phyloP scores from a whole-genome alignment of 2,797 vertebrate species.

The Bradypus variegatus region DNA sequence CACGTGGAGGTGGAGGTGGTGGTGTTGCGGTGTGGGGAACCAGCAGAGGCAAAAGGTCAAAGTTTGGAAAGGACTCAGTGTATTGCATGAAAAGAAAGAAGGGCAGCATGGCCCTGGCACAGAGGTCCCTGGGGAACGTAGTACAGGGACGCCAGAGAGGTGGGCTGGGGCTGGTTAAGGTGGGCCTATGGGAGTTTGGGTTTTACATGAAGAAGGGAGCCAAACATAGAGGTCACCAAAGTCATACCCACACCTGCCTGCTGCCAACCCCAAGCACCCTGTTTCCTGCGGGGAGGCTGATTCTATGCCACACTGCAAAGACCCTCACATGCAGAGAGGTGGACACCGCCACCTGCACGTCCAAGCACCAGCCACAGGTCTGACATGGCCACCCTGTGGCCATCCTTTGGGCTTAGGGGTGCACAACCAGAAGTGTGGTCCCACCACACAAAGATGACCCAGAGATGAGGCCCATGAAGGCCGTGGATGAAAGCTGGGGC shows the following conservation, averaged over 20 bases:
- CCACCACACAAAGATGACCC: background rate
- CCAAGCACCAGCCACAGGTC: background rate
- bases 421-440: background rate
- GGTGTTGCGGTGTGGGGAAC: background rate
- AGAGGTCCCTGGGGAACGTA: background rate
- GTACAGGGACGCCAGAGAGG: background rate
- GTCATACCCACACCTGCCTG: background rate
- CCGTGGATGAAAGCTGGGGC: background rate
- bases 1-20: background rate
- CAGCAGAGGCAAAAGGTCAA: background rate
- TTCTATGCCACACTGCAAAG: background rate
- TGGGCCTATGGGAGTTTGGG: background rate
- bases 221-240: background rate
- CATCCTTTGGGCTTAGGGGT: background rate
- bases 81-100: background rate
- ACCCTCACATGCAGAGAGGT: background rate
- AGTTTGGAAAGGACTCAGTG: background rate
- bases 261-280: background rate
- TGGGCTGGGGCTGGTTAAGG: background rate
- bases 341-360: background rate
- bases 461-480: background rate
- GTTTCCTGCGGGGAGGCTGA: background rate
- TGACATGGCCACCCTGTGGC: background rate
- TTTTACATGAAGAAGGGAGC: background rate
- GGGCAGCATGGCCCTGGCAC: rapidly evolving